Percentiles rank a stretch among this genome's conserved stretches.
Conservation (phyloP, 2,888 invertebrate species). For the Hipparchia semele region DNA sequence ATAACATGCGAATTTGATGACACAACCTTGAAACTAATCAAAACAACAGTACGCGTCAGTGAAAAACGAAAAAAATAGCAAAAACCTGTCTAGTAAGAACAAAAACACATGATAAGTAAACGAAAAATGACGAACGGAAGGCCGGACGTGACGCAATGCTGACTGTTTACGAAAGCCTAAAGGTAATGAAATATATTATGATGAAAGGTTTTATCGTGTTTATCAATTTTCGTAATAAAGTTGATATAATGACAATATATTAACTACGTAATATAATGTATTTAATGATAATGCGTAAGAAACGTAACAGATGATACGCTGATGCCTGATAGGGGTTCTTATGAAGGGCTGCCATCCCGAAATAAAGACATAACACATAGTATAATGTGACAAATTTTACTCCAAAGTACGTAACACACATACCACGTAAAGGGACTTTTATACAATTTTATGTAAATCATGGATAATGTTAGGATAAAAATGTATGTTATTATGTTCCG, state of each 20-base stretch:
- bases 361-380: neutral
- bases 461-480: too few species aligned
- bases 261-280: too few species aligned
- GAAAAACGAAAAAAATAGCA: neutral
- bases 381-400: too few species aligned
- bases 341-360: neutral
- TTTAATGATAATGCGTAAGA: neutral
- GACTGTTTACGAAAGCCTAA: neutral
- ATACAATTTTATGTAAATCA: too few species aligned
- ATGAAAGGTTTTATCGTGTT: neutral
- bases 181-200: constrained; percentile 3
- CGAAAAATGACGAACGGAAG: neutral
- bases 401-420: too few species aligned
- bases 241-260: neutral
- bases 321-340: neutral
- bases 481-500: too few species aligned
- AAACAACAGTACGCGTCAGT: neutral
- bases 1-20: neutral
- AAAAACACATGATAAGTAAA: constrained; percentile 10
- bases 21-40: constrained; percentile 4
- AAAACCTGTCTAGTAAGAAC: constrained; percentile 1
- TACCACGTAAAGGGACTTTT: too few species aligned
- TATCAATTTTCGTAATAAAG: neutral
- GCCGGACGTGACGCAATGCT: neutral
- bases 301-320: neutral